phyloP scores from a whole-genome alignment of 1,140 invertebrate species.

The Chelonus insularis region DNA sequence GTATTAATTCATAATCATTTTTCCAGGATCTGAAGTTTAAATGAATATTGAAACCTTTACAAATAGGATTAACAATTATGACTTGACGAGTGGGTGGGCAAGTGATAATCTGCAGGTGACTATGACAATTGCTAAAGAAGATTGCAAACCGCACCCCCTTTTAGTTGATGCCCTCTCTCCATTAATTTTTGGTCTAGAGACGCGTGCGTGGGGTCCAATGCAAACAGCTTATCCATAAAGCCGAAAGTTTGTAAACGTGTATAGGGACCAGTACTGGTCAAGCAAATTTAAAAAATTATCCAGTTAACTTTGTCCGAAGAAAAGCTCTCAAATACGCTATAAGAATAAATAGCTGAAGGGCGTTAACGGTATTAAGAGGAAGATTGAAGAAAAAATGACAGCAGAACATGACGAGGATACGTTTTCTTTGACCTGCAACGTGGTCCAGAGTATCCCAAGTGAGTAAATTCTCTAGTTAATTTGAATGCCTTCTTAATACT shows the following conservation, averaged over 20 bases:
- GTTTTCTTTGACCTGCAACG: too few relatives aligned
- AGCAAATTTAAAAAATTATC: slow-evolving; percentile 44
- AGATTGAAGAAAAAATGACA: background rate
- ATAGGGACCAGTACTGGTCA: slow-evolving; percentile 34
- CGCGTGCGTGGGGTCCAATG: slow-evolving; percentile 1
- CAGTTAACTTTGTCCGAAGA: slow-evolving; percentile 48
- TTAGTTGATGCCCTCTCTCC: background rate
- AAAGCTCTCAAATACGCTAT: background rate
- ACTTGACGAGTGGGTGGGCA: slow-evolving; percentile 40
- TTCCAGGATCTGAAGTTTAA: too few relatives aligned
- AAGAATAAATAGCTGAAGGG: background rate
- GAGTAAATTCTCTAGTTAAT: slow-evolving; percentile 29
- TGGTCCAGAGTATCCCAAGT: too few relatives aligned
- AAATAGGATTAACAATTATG: background rate
- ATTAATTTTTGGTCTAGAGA: background rate
- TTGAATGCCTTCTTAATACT: slow-evolving; percentile 37
- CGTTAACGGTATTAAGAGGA: slow-evolving; percentile 22
- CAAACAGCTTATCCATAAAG: slow-evolving; percentile 41
- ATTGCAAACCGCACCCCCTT: slow-evolving; percentile 1
- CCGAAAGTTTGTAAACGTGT: slow-evolving; percentile 50
- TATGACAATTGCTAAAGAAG: slow-evolving; percentile 42
- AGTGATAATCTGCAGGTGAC: slow-evolving; percentile 54
- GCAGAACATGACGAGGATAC: background rate
- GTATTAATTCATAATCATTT: too few relatives aligned
- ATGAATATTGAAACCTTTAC: too few relatives aligned